A percentile compares a stretch with the other conserved stretches of the same genome.
phyloP scores from a whole-genome alignment of 2,888 invertebrate species.

The Phasia obesa region DNA sequence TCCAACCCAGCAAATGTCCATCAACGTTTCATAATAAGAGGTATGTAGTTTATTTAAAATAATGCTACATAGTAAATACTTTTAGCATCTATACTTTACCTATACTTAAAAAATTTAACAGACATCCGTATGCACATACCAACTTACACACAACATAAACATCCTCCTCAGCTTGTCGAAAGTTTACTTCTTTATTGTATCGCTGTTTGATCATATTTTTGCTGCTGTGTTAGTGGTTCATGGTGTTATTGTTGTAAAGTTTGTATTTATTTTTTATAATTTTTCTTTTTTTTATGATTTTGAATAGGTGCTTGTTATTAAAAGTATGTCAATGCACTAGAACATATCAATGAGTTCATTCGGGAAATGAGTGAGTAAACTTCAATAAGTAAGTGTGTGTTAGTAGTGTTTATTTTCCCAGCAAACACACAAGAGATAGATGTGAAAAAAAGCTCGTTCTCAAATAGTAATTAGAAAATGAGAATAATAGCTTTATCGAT shows the following conservation, averaged over 20 bases:
- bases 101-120: background rate
- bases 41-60: background rate
- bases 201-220: conserved; percentile 38
- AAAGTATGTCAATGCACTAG: conserved; percentile 70
- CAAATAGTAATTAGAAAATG: no score
- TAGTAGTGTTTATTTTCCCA: background rate
- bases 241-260: conserved; percentile 23
- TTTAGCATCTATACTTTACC: background rate
- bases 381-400: conserved; percentile 5
- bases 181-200: conserved; percentile 50
- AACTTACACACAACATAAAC: background rate
- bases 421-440: no score
- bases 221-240: conserved; percentile 4
- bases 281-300: conserved; percentile 44
- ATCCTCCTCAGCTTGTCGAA: conserved; percentile 37
- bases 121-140: background rate
- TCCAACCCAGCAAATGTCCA: no score
- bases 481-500: no score
- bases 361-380: conserved; percentile 47
- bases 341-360: conserved; percentile 66
- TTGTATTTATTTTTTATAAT: conserved; percentile 12
- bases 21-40: no score
- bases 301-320: conserved; percentile 62
- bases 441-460: no score
- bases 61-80: background rate